Base-by-base conservation (phyloP, 2,888 invertebrate species). In the Halictus ligatus region DNA sequence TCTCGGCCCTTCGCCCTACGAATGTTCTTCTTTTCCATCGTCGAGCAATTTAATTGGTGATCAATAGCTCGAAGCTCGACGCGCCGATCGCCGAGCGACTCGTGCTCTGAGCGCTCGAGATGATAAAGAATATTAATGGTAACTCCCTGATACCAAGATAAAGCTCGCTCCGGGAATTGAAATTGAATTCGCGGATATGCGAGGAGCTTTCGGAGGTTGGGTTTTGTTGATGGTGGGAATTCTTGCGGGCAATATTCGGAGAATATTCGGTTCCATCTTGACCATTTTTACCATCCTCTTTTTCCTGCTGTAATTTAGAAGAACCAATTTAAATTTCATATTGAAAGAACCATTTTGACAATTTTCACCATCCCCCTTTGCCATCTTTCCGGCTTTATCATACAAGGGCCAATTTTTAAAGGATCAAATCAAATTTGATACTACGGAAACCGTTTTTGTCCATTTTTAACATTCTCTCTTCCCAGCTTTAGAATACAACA, bases 1-100 rank as follows among this genome's bases (percentile, higher is more conserved):
- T 12, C 60, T 29, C 1, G 15, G 0, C 60, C 25, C 60, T 5
- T 7, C 60, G 1, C 13, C 13, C 60, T 0, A 6, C 60, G 60
- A 64, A 64, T 25, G 60, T 75, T 60, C 25, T 43, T 35, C 40
- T 50, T 58, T 67, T 29, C 73, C 48, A 78, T 73, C 78, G 80
- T 60, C 71, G 60, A 74, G 73, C 73, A 25, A 86, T 83, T 83
- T 84, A 80, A 81, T 86, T 71, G 84, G 71, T 76, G 58, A 74
- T 84, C 64, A 67, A 80, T 72, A 58, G 73, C 60, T 74, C 60
- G 60, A 64, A 54, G 21, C 54, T 54, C 54, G 54, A 54, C 35
- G 15, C n/a, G 15, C 29, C 43, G 25, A 12, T 13, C 60, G 25
- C 13, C 60, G 60, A 25, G 25, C n/a, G 60, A 18, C 15, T 58